Evolutionary conservation across 2,797 vertebrate genomes (phyloP), one percentile per base, ranked within the genome.

Genomic region (Fundulus diaphanus): DNA sequence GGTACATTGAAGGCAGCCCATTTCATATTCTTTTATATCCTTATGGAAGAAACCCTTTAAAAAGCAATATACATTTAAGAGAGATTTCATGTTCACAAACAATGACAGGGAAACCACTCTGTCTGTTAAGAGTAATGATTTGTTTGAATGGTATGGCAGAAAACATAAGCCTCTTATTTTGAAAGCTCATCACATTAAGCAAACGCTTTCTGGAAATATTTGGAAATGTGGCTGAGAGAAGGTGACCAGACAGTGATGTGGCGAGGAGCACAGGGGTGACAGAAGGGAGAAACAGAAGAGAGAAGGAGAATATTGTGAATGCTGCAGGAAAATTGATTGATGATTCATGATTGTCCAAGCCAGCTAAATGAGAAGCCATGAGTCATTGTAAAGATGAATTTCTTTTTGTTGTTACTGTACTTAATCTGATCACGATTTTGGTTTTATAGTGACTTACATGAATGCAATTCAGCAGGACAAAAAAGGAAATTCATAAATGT

Each of bases 241-340:
- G 78, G 51, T 5, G 33, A 67, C 59, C 18, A 59, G 61, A 80
- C 77, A 72, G 68, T 70, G 31, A 77, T 77, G 59, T 42, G n/a
- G 78, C 16, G 44, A 69, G 73, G 69, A 78, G 52, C 35, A 37
- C 57, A 74, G 44, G 15, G 24, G 72, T 70, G 57, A 80, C 65
- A 48, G 52, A 68, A 82, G 46, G 85, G 84, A 88, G 79, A 75
- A 86, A 80, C 65, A 48, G 52, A 68, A 82, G 46, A 85, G 84
- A 88, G 79, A 75, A 86, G 71, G 77, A 76, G 83, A 86, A 87
- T 76, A 85, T 56, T 35, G 81, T 82, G 85, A 83, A 88, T 86
- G 87, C 77, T 76, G 75, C 70, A 74, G 33, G 70, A 80, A 85
- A 87, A 69, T 37, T 68, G 68, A 79, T n/a, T n/a, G n/a, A n/a